Evolutionary conservation across 2,797 vertebrate genomes (phyloP).

Genomic region (Pagetopsis macropterus): DNA sequence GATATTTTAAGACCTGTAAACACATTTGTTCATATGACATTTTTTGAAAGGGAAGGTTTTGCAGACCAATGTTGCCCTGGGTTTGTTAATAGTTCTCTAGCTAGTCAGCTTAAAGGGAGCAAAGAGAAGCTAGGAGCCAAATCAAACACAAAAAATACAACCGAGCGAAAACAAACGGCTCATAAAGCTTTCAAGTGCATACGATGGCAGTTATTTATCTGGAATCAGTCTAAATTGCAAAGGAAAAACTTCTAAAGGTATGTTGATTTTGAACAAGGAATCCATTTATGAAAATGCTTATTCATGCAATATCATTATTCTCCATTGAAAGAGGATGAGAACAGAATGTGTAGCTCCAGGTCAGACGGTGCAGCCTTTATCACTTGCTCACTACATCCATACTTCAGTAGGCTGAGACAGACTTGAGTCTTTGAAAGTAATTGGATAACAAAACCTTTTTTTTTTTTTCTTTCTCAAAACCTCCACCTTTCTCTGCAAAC

Average conservation of each 20-base stretch:
- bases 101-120: conserved; percentile 55
- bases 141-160: conserved; percentile 14
- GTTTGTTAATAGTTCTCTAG: conserved; percentile 38
- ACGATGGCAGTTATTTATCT: conserved; percentile 38
- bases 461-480: conserved; percentile 19
- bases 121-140: conserved; percentile 44
- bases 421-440: conserved; percentile 57
- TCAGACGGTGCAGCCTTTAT: conserved; percentile 55
- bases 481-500: conserved; percentile 53
- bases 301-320: conserved; percentile 72
- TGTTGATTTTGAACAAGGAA: conserved; percentile 56
- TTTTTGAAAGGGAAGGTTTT: conserved; percentile 33
- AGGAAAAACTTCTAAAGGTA: conserved; percentile 66
- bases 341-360: conserved; percentile 51
- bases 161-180: conserved; percentile 42
- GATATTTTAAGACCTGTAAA: conserved; percentile 39
- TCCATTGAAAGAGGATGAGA: conserved; percentile 54
- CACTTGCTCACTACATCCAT: conserved; percentile 52
- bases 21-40: conserved; percentile 26
- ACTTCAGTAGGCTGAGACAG: conserved; percentile 38
- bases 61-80: conserved; percentile 22
- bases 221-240: conserved; percentile 67
- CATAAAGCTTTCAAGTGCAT: conserved; percentile 64
- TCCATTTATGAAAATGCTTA: conserved; percentile 63
- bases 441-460: conserved; percentile 42